A percentile compares a stretch with the other conserved stretches of the same genome.
These are phyloP conservation scores for Leptestheria dahalacensis DNA, from an alignment of 1,140 invertebrate genomes.

Conservation along the genomic window DNA sequence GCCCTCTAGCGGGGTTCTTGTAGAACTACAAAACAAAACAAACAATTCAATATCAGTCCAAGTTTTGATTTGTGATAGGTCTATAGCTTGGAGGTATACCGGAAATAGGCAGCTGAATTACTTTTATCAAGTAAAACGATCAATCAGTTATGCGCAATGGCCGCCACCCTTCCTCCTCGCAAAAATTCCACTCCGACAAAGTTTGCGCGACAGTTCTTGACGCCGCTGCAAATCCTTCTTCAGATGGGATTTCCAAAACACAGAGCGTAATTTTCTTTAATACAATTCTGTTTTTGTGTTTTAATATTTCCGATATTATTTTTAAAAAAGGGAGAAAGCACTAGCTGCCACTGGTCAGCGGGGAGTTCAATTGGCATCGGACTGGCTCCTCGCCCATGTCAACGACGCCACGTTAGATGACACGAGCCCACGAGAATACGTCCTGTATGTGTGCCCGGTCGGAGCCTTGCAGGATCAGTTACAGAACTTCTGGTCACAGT, in stretches of 20 bases:
- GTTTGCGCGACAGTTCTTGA: slow-evolving; percentile 52
- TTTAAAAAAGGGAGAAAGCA: slow-evolving; percentile 62
- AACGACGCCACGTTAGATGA: slow-evolving; percentile 63
- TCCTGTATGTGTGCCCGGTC: slow-evolving; percentile 67
- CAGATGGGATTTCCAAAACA: slow-evolving; percentile 77
- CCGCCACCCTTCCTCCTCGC: slow-evolving; percentile 49
- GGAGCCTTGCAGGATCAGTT: slow-evolving; percentile 53
- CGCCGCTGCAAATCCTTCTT: slow-evolving; percentile 58
- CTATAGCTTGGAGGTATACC: too few relatives aligned
- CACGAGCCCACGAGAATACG: slow-evolving; percentile 58
- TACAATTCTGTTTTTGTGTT: slow-evolving; percentile 14
- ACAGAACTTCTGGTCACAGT: slow-evolving; percentile 60
- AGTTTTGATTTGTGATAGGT: too few relatives aligned
- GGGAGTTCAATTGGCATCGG: slow-evolving; percentile 69
- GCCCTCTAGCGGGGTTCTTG: too few relatives aligned
- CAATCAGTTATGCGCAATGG: slow-evolving; percentile 22
- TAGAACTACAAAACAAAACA: too few relatives aligned
- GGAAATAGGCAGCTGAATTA: too few relatives aligned
- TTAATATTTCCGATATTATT: slow-evolving; percentile 14
- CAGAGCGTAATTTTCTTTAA: slow-evolving; percentile 49
- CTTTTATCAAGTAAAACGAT: neutral
- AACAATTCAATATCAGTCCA: too few relatives aligned
- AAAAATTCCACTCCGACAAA: slow-evolving; percentile 48
- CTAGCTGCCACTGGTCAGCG: slow-evolving; percentile 73
- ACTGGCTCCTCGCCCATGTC: slow-evolving; percentile 77